Conservation (phyloP, 2,113 vertebrate genomes). For the Sander lucioperca region DNA sequence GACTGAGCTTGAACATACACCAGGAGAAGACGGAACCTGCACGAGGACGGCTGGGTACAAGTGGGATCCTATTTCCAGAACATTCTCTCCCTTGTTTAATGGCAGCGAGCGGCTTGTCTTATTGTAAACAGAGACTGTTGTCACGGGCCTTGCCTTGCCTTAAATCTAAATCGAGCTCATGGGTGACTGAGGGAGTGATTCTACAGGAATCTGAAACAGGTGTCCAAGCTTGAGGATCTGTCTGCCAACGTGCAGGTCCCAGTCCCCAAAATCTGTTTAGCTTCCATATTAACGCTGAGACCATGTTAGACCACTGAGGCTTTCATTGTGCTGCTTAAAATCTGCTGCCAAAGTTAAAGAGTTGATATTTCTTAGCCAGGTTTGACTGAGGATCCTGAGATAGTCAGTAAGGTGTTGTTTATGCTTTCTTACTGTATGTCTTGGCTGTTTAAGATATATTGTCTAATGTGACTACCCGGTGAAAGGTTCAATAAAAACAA, state of each 20-base stretch:
- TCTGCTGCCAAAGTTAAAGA: conserved; percentile 15
- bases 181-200: conserved; percentile 58
- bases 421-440: neutral
- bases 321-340: neutral
- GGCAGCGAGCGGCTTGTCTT: conserved; percentile 39
- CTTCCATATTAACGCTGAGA: conserved; percentile 26
- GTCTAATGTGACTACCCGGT: neutral
- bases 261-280: conserved; percentile 44
- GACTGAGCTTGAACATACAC: conserved; percentile 5
- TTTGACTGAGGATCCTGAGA: neutral
- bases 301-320: neutral
- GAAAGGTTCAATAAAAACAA: neutral
- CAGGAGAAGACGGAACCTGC: conserved; percentile 1
- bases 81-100: conserved; percentile 53
- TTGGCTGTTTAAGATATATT: neutral
- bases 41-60: neutral
- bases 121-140: conserved; percentile 75
- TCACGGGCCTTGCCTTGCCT: conserved; percentile 69
- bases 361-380: neutral
- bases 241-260: conserved; percentile 57
- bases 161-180: conserved; percentile 76
- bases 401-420: neutral
- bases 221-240: conserved; percentile 68
- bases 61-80: conserved; percentile 62
- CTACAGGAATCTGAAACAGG: conserved; percentile 81